phyloP scores from a whole-genome alignment of 1,140 invertebrate species.

The Acromyrmex heyeri region DNA sequence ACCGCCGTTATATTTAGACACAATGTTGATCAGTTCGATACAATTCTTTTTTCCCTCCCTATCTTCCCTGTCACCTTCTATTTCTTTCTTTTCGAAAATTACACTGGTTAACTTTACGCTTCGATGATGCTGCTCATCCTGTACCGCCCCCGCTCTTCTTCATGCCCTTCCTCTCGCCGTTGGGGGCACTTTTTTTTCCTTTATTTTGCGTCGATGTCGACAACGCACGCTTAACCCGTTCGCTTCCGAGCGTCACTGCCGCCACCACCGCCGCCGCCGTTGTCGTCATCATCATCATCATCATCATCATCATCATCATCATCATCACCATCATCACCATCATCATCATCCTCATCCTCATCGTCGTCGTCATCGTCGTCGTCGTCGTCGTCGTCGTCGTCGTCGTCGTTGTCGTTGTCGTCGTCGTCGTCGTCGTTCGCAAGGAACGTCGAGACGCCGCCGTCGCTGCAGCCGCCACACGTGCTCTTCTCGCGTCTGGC shows the following conservation, averaged over 20 bases:
- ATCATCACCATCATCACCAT: background rate
- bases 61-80: background rate
- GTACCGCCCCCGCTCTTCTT: slow-evolving; percentile 28
- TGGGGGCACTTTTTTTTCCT: slow-evolving; percentile 16
- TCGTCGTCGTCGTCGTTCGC: slow-evolving; percentile 44
- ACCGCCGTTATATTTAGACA: slow-evolving; percentile 71
- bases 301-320: background rate
- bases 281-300: too few species aligned
- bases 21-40: slow-evolving; percentile 52
- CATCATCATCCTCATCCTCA: slow-evolving; percentile 27
- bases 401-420: slow-evolving; percentile 27
- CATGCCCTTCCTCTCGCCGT: slow-evolving; percentile 19
- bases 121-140: slow-evolving; percentile 52
- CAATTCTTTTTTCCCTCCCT: slow-evolving; percentile 5
- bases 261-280: background rate
- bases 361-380: slow-evolving; percentile 35
- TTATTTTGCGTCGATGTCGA: slow-evolving; percentile 35
- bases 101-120: slow-evolving; percentile 61
- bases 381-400: background rate
- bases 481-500: slow-evolving; percentile 73
- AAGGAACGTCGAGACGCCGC: slow-evolving; percentile 71
- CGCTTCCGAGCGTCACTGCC: slow-evolving; percentile 60
- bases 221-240: slow-evolving; percentile 55
- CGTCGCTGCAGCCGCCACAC: slow-evolving; percentile 68
- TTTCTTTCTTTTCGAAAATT: slow-evolving; percentile 27